These are phyloP conservation scores for Phodopus roborovskii DNA, from an alignment of 2,113 vertebrate species.

Conservation along the genomic window DNA sequence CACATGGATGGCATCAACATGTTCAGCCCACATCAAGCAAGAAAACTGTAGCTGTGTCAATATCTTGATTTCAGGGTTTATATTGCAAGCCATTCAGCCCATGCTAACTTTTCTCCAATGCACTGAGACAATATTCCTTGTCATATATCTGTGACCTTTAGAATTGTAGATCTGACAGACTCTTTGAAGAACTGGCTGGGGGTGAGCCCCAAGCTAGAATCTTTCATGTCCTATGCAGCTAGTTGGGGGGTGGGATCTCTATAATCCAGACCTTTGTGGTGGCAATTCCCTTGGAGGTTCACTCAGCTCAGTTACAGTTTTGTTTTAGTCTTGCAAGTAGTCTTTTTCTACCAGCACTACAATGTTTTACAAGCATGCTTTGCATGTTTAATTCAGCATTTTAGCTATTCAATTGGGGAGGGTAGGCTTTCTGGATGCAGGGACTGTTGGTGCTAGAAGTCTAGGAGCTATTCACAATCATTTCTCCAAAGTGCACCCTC, in stretches of 20 bases:
- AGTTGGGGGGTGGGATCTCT: accelerated
- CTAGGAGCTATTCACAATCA: not conserved
- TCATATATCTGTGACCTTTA: not conserved
- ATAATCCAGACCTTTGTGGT: not conserved
- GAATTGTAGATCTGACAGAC: not conserved
- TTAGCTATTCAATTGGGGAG: not conserved
- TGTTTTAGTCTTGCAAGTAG: not conserved
- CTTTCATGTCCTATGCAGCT: too few species aligned
- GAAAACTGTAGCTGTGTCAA: not conserved
- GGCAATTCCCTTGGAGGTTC: not conserved
- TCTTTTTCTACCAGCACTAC: not conserved
- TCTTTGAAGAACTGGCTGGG: not conserved
- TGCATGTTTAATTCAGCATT: not conserved
- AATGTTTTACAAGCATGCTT: not conserved
- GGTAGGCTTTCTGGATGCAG: not conserved
- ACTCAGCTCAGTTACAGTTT: not conserved
- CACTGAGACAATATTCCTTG: not conserved
- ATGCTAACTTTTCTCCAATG: not conserved
- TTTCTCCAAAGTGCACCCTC: not conserved
- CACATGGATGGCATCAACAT: not conserved
- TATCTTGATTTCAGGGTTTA: not conserved
- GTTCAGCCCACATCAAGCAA: not conserved
- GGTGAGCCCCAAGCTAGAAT: not conserved
- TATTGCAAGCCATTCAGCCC: not conserved
- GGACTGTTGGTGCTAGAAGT: not conserved